Percentiles rank a stretch among this genome's conserved stretches.
phyloP scores from a whole-genome alignment of 2,888 invertebrate species.

The Selenia dentaria region DNA sequence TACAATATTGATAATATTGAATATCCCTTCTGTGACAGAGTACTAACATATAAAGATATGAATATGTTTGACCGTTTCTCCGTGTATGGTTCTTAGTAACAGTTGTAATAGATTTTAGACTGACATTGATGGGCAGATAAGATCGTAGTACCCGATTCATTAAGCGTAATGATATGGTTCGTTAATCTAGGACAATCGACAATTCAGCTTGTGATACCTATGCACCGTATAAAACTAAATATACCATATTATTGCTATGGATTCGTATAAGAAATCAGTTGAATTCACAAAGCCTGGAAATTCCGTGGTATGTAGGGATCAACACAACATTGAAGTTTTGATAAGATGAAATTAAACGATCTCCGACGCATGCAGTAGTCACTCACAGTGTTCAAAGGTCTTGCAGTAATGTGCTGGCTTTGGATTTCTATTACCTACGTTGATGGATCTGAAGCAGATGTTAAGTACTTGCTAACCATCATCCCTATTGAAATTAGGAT shows the following conservation, averaged over 20 bases:
- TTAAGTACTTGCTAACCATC: too few species aligned
- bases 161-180: slow-evolving; percentile 79
- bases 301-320: too few species aligned
- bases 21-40: background rate
- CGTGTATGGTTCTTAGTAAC: slow-evolving; percentile 42
- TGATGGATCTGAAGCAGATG: too few species aligned
- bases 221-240: slow-evolving; percentile 51
- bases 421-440: too few species aligned
- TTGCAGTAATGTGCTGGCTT: too few species aligned
- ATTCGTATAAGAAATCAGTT: slow-evolving; percentile 46
- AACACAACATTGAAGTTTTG: too few species aligned
- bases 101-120: slow-evolving; percentile 67
- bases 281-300: too few species aligned
- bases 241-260: slow-evolving; percentile 46
- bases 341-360: too few species aligned
- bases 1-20: too few species aligned
- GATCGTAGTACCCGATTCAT: slow-evolving; percentile 72
- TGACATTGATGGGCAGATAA: slow-evolving; percentile 75
- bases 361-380: too few species aligned
- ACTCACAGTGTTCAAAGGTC: too few species aligned
- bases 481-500: too few species aligned
- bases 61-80: slow-evolving; percentile 16
- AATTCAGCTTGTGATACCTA: slow-evolving; percentile 60
- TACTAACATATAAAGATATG: slow-evolving; percentile 6
- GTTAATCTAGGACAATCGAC: slow-evolving; percentile 79